Conservation (phyloP, 2,797 vertebrate species). For the Urosaurus nigricauda region DNA sequence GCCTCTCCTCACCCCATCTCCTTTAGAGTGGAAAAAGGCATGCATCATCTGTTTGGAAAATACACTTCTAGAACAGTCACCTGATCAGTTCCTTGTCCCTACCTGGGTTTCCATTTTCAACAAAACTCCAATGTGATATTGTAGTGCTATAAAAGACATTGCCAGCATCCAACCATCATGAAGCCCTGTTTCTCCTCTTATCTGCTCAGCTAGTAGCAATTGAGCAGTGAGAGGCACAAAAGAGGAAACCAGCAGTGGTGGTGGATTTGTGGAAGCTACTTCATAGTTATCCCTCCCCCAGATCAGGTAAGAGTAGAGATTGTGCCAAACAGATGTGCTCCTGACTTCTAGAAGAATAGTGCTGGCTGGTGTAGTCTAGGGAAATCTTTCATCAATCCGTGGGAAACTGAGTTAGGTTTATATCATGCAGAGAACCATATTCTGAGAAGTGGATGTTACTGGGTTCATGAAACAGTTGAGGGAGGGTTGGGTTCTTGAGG, state of each 20-base stretch:
- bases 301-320: no score
- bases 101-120: no score
- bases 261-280: no score
- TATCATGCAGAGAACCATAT: neutral
- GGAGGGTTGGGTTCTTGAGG: neutral
- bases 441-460: neutral
- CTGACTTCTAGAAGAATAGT: no score
- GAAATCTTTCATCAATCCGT: neutral
- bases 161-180: neutral
- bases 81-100: neutral
- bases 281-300: no score
- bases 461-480: neutral
- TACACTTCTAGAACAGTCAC: no score
- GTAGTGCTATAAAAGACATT: neutral
- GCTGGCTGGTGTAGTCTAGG: no score
- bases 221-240: neutral
- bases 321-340: no score
- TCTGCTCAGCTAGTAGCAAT: neutral
- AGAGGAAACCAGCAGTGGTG: no score
- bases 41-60: no score
- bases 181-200: neutral
- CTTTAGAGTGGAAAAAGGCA: neutral
- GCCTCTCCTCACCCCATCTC: neutral
- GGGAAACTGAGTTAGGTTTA: neutral
- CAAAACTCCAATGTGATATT: neutral